Base-by-base conservation (phyloP, 2,888 invertebrate genomes). In the Carabus problematicus region DNA sequence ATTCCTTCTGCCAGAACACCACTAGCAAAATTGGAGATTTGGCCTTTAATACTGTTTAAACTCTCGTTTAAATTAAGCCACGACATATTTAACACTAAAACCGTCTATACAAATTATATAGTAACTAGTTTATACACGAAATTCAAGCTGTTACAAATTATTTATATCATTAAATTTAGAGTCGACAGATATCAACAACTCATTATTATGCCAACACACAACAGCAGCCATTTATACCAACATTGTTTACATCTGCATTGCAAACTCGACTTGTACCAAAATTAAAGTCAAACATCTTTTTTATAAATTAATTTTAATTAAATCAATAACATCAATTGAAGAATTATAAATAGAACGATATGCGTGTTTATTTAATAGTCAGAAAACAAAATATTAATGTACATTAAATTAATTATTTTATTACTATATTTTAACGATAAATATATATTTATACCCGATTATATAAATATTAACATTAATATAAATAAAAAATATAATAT, bases 1-100 rank as follows among this genome's bases (percentile, higher is more conserved):
- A 86, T 85, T 72, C 85, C 87, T 76, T 95, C 95, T 73, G 92
- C 89, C 79, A 96, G 85, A 75, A 95, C 94, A 83, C 94, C 95
- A 80, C 92, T 92, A 70, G 95, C 95, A 77, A 95, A 91, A 84
- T 87, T 95, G 42, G 90, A 88, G 77, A 96, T 88, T 85, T 96
- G 95, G 74, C 94, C 95, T 81, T 94, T 95, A 73, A 96, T 83
- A 82, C 85, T 88, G 79, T 82, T 87, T 74, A 88, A 83, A 83
- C 87, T 87, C 76, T 88, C 85, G 80, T 90, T 90, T 70, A 86
- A 77, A 80, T 87, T 88, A 71, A 90, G 83, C 90, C 90, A 91
- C 81, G 90, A 87, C 89, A 90, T 90, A 76, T 79, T 41, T 12
- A n/a, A 39, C 19, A 61, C 9, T 14, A 42, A 12, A 39, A 12